A percentile compares a stretch with the other conserved stretches of the same genome.
phyloP scores from a whole-genome alignment of 2,797 vertebrate species.

The Muraenolepis orangiensis region DNA sequence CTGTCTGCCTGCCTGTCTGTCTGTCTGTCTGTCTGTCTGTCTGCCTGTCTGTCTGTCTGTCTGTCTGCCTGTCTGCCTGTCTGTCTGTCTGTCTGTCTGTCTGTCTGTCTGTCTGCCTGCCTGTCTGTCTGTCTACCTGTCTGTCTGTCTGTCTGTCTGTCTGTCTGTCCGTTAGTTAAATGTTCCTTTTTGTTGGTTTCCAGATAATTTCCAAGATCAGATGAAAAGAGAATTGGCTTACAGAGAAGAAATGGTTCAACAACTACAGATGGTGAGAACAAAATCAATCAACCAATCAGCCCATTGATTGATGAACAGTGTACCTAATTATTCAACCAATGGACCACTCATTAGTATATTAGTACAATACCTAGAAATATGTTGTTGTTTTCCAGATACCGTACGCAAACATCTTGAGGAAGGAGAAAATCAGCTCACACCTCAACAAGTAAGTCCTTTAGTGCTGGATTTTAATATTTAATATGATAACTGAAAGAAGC shows the following conservation, averaged over 20 bases:
- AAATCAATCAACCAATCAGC: not conserved
- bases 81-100: not conserved
- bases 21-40: not conserved
- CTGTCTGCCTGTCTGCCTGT: not conserved
- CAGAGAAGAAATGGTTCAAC: conserved; percentile 97
- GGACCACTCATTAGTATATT: not conserved
- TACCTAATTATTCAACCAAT: not conserved
- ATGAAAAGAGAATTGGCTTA: conserved; percentile 97
- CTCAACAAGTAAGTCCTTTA: conserved; percentile 83
- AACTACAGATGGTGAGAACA: conserved; percentile 90
- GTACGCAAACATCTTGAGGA: conserved; percentile 95
- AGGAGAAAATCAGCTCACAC: conserved; percentile 93
- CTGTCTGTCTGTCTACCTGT: not conserved
- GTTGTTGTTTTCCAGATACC: conserved; percentile 82
- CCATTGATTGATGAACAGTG: not conserved
- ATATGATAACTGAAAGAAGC: too few species aligned
- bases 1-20: not conserved
- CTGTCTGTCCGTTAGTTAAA: not conserved
- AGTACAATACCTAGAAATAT: not conserved
- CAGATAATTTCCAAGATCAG: conserved; percentile 98
- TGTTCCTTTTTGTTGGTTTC: conserved; percentile 6
- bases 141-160: not conserved
- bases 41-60: not conserved
- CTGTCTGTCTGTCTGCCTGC: not conserved
- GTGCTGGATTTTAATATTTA: not conserved